A percentile compares a stretch with the other conserved stretches of the same genome.
phyloP scores from a whole-genome alignment of 2,113 vertebrate genomes.

The Xyrauchen texanus region DNA sequence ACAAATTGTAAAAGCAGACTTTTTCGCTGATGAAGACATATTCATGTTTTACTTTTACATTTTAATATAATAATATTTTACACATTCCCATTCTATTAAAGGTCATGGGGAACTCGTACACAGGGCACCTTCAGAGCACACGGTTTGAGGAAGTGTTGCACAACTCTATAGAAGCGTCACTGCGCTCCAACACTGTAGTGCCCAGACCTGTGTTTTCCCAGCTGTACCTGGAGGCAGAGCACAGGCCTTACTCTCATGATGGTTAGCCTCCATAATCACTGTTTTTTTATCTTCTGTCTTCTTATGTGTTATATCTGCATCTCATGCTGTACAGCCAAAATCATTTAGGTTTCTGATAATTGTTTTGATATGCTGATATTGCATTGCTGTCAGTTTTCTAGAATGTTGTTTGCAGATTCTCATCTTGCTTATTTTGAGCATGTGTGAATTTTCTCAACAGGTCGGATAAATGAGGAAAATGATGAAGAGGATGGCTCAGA shows the following conservation, averaged over 20 bases:
- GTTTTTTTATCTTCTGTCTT: too few species aligned
- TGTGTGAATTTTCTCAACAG: slow-evolving; percentile 62
- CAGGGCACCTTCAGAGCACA: slow-evolving; percentile 89
- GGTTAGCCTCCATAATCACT: slow-evolving; percentile 63
- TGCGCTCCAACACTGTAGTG: slow-evolving; percentile 88
- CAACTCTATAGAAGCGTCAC: slow-evolving; percentile 94
- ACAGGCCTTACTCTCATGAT: slow-evolving; percentile 78
- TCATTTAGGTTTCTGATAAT: too few species aligned
- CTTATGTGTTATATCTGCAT: too few species aligned
- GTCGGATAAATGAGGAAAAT: slow-evolving; percentile 83
- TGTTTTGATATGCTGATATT: too few species aligned
- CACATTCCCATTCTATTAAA: slow-evolving; percentile 12
- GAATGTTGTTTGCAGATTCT: background rate
- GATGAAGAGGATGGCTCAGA: slow-evolving; percentile 86
- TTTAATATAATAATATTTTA: background rate
- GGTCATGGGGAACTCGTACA: slow-evolving; percentile 95
- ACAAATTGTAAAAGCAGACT: too few species aligned
- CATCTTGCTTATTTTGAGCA: background rate
- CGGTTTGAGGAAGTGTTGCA: slow-evolving; percentile 95
- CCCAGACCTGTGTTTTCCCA: slow-evolving; percentile 94
- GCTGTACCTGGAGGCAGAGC: slow-evolving; percentile 92
- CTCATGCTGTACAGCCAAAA: too few species aligned
- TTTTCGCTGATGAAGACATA: too few species aligned
- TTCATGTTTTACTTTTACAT: too few species aligned
- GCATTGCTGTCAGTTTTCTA: too few species aligned